Evolutionary conservation across 2,888 invertebrate species (phyloP), one percentile per base, ranked within the genome.

Genomic region (Oegoconia quadripuncta): DNA sequence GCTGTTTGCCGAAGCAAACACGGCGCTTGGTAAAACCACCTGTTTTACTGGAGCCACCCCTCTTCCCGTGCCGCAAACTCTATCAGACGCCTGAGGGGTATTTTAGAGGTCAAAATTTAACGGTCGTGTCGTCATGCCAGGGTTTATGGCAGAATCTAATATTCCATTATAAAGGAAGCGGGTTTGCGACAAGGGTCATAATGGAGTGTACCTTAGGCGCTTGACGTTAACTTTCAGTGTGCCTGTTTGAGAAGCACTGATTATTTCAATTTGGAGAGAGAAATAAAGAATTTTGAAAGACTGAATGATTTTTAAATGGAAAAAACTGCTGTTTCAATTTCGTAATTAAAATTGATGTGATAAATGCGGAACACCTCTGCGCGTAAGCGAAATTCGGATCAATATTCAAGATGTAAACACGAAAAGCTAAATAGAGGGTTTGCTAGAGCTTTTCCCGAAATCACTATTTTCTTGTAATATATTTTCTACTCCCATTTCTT

Each of bases 61-160:
- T 31, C 9, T 33, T 42, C 44, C 44, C 39, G 37, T 42, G 36
- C 20, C 46, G 42, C 14, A 26, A 25, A 40, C 48, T 44, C 36
- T 42, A 17, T 27, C 42, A 41, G 44, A 34, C 50, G 43, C 47
- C 39, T 39, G 41, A 43, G 40, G 44, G 38, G 43, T 54, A 61
- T 61, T 70, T 73, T 60, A 64, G 54, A 68, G 79, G 66, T 71
- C 77, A 66, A 62, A 54, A 52, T 71, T 59, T 59, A 71, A 62
- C 59, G 74, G 80, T 49, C 52, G 51, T 46, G 48, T 62, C 55
- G 61, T 60, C 63, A 62, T 59, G 55, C 59, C 59, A 51, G 64
- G 62, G 67, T 74, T 79, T 75, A 77, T 71, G 67, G 67, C 57
- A 49, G 64, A 73, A 77, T 82, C 72, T 79, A 80, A 82, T 79